Evolutionary conservation across 1,140 invertebrate genomes (phyloP).

Genomic region (Polypedilum pembai): DNA sequence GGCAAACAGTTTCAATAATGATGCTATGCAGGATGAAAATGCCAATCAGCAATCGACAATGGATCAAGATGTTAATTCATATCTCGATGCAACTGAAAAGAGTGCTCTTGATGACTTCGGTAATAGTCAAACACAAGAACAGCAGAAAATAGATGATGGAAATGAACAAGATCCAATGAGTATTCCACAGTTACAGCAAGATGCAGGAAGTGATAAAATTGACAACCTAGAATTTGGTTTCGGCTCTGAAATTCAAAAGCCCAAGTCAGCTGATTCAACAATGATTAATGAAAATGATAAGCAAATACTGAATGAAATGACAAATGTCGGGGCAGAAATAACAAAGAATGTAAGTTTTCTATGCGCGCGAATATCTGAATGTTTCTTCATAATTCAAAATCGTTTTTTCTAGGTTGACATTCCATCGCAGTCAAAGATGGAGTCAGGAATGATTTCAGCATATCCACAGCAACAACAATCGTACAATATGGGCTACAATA

Average conservation of each 20-base stretch:
- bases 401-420: constrained; percentile 34
- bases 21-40: constrained; percentile 9
- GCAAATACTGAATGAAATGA: constrained; percentile 31
- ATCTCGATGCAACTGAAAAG: constrained; percentile 13
- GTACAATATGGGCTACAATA: constrained; percentile 34
- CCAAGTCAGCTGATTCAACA: constrained; percentile 7
- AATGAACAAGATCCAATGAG: neutral
- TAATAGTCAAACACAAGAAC: neutral
- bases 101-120: neutral
- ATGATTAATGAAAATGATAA: constrained; percentile 15
- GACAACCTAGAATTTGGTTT: constrained; percentile 5
- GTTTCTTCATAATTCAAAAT: constrained; percentile 38
- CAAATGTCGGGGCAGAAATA: constrained; percentile 31
- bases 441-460: neutral
- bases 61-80: neutral
- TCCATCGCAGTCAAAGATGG: constrained; percentile 19
- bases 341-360: constrained; percentile 38
- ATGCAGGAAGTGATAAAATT: constrained; percentile 21
- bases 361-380: constrained; percentile 43
- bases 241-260: neutral
- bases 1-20: neutral
- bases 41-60: constrained; percentile 21
- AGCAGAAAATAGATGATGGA: neutral
- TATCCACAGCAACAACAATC: constrained; percentile 10
- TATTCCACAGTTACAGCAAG: neutral